Base-by-base conservation (phyloP, 2,797 vertebrate genomes). In the Orestias chungarensis region DNA sequence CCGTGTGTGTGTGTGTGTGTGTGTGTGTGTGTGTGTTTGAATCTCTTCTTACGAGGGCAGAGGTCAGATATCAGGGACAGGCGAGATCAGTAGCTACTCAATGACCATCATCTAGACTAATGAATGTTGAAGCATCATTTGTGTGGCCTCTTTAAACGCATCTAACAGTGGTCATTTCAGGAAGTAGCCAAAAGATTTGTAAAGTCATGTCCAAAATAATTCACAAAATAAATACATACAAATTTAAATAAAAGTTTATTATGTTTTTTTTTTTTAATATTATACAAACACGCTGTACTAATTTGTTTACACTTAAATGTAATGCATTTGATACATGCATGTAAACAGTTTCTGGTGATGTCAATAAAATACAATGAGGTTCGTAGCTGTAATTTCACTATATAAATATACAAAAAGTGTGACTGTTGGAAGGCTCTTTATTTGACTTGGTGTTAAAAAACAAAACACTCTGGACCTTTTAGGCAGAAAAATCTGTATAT, bases 51-150 rank as follows among this genome's bases (percentile, higher is more conserved):
- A 85, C 86, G 70, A 64, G 85, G 85, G 71, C 88, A 90, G 76
- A 88, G 90, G 90, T 91, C 90, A 92, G 77, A 90, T 92, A 89
- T 90, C 91, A 88, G 85, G 66, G 75, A 79, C 80, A 86, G 72
- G 42, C 79, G 82, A 85, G 86, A 91, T 89, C 87, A 89, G 87
- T 78, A 82, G 85, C 85, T 80, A 82, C 80, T 89, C 87, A 86
- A 83, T 82, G 86, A 77, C 79, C 84, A 87, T 89, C 87, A 87
- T 85, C 73, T 74, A 72, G 82, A 71, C 78, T 89, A 89, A 92
- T 88, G 82, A 86, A 89, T 85, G 73, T 54, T 79, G 75, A 70
- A 80, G 77, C 73, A 75, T 79, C 66, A 67, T 79, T 55, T 85
- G 54, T 66, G 62, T 70, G 82, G n/a, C 68, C 54, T 50, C 66